Percentiles rank a stretch among this genome's conserved stretches.
These are phyloP conservation scores for Sciurus vulgaris DNA, from an alignment of 2,797 vertebrate species.

Conservation along the genomic window DNA sequence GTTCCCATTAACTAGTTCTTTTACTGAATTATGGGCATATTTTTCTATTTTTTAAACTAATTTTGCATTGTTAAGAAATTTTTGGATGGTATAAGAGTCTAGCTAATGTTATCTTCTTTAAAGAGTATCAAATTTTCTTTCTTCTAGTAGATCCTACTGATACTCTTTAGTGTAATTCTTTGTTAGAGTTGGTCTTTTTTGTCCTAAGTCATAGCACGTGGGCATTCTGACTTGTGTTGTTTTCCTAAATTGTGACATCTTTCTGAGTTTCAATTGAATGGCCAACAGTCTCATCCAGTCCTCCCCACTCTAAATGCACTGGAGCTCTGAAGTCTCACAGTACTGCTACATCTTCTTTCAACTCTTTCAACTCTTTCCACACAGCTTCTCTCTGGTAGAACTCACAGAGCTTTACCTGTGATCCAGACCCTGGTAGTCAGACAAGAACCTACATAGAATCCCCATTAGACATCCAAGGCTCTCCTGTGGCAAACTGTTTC, in stretches of 20 bases:
- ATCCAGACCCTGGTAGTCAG: neutral
- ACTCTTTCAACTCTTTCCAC: neutral
- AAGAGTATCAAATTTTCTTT: neutral
- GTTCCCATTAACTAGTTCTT: neutral
- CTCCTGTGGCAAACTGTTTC: neutral
- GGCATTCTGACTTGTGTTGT: neutral
- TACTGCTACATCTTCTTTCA: neutral
- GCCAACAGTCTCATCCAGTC: neutral
- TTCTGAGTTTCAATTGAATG: neutral
- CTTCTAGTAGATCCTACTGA: neutral
- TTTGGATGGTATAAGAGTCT: neutral
- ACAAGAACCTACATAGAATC: neutral
- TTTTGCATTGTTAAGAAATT: neutral
- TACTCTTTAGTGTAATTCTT: neutral
- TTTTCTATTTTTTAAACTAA: neutral
- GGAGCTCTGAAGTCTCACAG: neutral
- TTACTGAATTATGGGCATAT: neutral
- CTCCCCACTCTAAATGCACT: neutral
- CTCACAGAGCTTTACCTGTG: neutral
- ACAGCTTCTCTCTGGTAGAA: too few species aligned
- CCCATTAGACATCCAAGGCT: neutral
- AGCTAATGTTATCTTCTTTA: neutral
- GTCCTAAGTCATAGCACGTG: neutral
- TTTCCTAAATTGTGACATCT: neutral
- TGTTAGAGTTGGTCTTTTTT: neutral